A percentile compares a stretch with the other conserved stretches of the same genome.
Conservation (phyloP, 2,113 vertebrate species). For the Euleptes europaea region DNA sequence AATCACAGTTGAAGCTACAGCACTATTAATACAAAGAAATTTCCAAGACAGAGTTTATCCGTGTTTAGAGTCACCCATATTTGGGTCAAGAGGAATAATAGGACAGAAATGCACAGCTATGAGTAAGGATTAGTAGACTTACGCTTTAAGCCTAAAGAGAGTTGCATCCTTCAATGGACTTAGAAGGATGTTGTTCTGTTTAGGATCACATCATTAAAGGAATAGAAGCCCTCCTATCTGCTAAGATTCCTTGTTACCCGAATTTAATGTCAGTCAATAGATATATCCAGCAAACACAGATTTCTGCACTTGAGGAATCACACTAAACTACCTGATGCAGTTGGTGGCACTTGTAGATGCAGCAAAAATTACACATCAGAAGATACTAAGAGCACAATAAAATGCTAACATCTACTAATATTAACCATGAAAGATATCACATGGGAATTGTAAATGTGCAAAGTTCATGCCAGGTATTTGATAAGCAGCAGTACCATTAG, state of each 20-base stretch:
- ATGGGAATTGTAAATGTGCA: neutral
- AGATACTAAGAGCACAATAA: neutral
- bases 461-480: neutral
- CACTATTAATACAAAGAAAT: neutral
- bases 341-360: no score
- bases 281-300: neutral
- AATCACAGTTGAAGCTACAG: neutral
- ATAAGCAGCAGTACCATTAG: neutral
- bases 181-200: no score
- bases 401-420: neutral
- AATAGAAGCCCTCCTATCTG: neutral
- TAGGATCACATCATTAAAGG: neutral
- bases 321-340: no score
- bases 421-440: neutral
- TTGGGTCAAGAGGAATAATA: neutral
- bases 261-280: neutral
- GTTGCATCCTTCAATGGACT: no score
- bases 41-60: neutral
- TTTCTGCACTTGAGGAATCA: no score
- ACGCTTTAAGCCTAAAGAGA: no score
- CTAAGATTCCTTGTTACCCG: neutral
- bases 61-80: neutral
- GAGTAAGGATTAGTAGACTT: no score
- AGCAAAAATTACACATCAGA: no score
- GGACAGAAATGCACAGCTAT: no score